Evolutionary conservation across 1,140 invertebrate genomes (phyloP).

Genomic region (Philopotamus ludificatus): DNA sequence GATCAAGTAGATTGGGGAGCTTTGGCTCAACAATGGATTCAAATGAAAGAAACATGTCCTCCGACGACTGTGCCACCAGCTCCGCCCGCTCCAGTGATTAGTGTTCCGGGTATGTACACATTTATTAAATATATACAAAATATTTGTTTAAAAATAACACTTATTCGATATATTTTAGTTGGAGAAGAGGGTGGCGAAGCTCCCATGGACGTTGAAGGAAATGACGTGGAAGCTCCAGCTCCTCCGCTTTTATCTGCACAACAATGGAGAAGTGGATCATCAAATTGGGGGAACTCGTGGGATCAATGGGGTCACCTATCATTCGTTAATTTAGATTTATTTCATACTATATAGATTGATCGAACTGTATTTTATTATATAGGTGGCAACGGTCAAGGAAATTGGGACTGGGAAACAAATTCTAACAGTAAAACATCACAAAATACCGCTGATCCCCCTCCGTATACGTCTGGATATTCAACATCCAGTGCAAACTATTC

Average conservation of each 20-base stretch:
- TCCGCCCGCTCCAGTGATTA: constrained; percentile 45
- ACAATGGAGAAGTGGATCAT: constrained; percentile 45
- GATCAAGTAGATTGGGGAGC: constrained; percentile 90
- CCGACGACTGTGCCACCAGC: constrained; percentile 50
- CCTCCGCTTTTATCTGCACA: constrained; percentile 48
- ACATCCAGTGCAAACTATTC: constrained; percentile 21
- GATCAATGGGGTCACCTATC: constrained; percentile 59
- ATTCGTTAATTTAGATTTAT: not conserved
- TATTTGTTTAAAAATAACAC: not conserved
- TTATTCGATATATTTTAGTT: not conserved
- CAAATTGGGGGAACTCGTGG: constrained; percentile 58
- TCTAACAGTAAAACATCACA: constrained; percentile 5
- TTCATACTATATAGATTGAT: not conserved
- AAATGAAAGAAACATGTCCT: constrained; percentile 81
- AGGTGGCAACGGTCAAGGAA: constrained; percentile 4
- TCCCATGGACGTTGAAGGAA: constrained; percentile 77
- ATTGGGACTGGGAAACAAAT: constrained; percentile 20
- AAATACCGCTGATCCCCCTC: constrained; percentile 50
- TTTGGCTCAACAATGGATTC: constrained; percentile 95
- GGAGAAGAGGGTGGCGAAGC: constrained; percentile 70
- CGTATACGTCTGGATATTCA: constrained; percentile 26
- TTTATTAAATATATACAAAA: not conserved
- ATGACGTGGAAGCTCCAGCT: constrained; percentile 49
- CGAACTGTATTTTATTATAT: no score
- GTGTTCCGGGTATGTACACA: constrained; percentile 18